Evolutionary conservation across 1,140 invertebrate species (phyloP).

Genomic region (Calosoma granatense): DNA sequence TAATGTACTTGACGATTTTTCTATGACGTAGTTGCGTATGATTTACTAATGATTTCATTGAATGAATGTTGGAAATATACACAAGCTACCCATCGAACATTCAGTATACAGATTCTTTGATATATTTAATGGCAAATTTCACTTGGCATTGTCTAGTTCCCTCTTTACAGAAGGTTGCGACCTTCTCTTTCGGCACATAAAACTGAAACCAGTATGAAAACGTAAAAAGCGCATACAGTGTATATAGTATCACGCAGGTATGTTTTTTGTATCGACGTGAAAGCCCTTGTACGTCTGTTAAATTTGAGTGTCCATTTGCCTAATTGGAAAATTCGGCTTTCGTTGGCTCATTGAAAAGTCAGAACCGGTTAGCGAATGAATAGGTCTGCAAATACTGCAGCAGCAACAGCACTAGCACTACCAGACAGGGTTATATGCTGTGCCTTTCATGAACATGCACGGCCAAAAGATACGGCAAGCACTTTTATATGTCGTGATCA

Average conservation of each 20-base stretch:
- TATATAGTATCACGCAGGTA: not conserved
- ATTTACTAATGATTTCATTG: too few species aligned
- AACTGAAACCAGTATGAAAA: constrained; percentile 1
- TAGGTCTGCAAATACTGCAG: not conserved
- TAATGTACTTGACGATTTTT: too few species aligned
- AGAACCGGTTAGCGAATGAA: too few species aligned
- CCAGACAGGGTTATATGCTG: not conserved
- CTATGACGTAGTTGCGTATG: too few species aligned
- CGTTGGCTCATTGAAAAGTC: constrained; percentile 28
- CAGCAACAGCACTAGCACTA: not conserved
- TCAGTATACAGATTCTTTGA: not conserved
- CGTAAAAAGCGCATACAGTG: not conserved
- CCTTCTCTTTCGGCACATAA: not conserved
- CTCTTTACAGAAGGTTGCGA: not conserved
- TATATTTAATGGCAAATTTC: constrained; percentile 5
- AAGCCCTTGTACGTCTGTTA: constrained; percentile 16
- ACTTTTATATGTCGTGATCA: too few species aligned
- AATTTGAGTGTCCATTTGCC: constrained; percentile 29
- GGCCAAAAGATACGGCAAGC: too few species aligned
- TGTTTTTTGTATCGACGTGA: not conserved
- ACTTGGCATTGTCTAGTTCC: not conserved
- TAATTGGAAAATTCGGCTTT: constrained; percentile 32
- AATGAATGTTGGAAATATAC: too few species aligned
- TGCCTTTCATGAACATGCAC: too few species aligned
- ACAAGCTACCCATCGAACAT: too few species aligned